A percentile compares a stretch with the other conserved stretches of the same genome.
phyloP scores from a whole-genome alignment of 2,113 vertebrate genomes.

The Rhabdomys dilectus region DNA sequence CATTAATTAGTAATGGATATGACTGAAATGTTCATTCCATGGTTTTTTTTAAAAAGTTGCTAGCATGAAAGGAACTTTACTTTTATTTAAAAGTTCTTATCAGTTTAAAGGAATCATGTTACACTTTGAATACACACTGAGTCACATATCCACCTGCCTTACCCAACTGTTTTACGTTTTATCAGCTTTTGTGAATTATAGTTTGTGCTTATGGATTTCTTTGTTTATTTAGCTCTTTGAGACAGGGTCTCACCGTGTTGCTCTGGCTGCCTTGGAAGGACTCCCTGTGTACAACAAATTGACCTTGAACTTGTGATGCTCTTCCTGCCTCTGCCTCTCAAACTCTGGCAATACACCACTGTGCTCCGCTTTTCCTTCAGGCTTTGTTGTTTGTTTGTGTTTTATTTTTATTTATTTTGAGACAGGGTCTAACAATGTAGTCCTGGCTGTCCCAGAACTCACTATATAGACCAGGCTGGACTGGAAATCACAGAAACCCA shows the following conservation, averaged over 20 bases:
- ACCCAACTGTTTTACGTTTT: background rate
- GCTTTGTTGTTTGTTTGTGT: background rate
- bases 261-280: background rate
- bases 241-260: background rate
- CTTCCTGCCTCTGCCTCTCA: background rate
- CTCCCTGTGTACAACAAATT: background rate
- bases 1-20: background rate
- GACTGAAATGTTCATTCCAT: slow-evolving; percentile 12
- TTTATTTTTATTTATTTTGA: background rate
- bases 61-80: background rate
- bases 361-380: background rate
- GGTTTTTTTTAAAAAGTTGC: background rate
- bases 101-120: slow-evolving; percentile 12
- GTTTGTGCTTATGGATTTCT: background rate
- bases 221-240: background rate
- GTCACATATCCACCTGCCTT: background rate
- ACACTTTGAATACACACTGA: background rate
- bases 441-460: background rate
- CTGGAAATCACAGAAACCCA: background rate
- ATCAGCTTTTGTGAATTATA: background rate
- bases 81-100: slow-evolving; percentile 50
- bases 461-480: background rate
- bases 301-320: background rate
- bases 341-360: background rate
- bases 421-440: background rate